Conservation (phyloP, 2,113 vertebrate genomes). For the Mus musculus region DNA sequence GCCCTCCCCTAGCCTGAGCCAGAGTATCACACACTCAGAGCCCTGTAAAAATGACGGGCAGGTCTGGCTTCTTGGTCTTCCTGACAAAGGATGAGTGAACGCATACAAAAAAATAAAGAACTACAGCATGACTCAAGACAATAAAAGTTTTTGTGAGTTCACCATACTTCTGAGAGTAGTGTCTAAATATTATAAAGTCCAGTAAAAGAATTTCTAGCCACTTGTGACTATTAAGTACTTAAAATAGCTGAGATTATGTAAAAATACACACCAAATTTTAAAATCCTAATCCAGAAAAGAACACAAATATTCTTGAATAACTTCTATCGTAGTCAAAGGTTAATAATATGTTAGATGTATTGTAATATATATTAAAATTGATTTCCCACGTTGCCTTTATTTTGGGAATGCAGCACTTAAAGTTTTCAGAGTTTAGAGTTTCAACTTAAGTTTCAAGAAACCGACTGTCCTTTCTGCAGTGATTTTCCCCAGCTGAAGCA, state of each 20-base stretch:
- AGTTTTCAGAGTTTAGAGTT: not conserved
- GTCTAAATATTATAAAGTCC: not conserved
- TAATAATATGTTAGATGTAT: not conserved
- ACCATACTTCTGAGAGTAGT: not conserved
- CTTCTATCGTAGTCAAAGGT: not conserved
- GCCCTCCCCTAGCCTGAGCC: not conserved
- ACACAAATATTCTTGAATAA: not conserved
- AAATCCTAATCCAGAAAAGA: not conserved
- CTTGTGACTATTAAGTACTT: accelerated
- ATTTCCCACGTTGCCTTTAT: not conserved
- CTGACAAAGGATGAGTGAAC: not conserved
- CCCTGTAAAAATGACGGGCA: not conserved
- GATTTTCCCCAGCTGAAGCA: not conserved
- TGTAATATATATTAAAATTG: not conserved
- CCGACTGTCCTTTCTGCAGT: not conserved
- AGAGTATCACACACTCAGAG: not conserved
- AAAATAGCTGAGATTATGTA: not conserved
- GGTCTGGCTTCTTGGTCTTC: not conserved
- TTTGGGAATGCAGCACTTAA: not conserved
- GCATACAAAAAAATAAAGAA: not conserved
- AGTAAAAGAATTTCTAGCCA: not conserved
- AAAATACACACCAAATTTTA: not conserved
- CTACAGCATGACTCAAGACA: not conserved
- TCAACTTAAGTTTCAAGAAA: not conserved
- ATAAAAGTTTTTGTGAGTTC: too few species aligned